Evolutionary conservation across 2,797 vertebrate genomes (phyloP), one percentile per base, ranked within the genome.

Genomic region (Distichodus sexfasciatus): DNA sequence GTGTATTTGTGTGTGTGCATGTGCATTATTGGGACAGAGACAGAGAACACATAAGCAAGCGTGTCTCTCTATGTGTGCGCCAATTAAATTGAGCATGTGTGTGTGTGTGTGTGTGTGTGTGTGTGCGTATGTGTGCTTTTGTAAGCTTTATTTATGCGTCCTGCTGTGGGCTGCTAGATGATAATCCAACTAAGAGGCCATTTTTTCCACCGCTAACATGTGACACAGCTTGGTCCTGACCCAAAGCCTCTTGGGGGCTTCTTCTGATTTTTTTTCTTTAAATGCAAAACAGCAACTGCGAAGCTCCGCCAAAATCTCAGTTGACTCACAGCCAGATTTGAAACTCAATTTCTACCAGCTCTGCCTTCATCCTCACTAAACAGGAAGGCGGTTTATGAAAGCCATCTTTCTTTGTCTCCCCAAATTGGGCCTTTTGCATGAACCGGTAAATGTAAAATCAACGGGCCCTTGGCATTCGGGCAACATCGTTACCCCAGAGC

Each of bases 171-270:
- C 88, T 89, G 86, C 83, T 82, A 71, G 87, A 87, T 88, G 90
- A 90, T 91, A 90, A 89, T 88, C 84, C 85, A 82, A 86, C 82
- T 82, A 87, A 82, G 85, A 84, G 82, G 82, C 81, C 65, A 75
- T 85, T 71, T 79, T n/a, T 83, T 85, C 40, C 53, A 48, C 41
- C 47, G 41, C 48, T 57, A 60, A 57, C 46, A 40, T 65, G 63
- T 24, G 41, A 71, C 51, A 66, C 82, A 72, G 70, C 78, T 77
- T 83, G 83, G 81, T 87, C 86, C 79, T 83, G 84, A 83, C 86
- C 85, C 78, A 85, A 84, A 55, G 79, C 44, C 59, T 75, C 60
- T 75, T 63, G 71, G 59, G 68, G 33, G 26, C 43, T 41, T n/a
- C n/a, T n/a, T n/a, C 28, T 65, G 48, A 74, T 74, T 78, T 78